A percentile compares a stretch with the other conserved stretches of the same genome.
Evolutionary conservation across 1,140 invertebrate species (phyloP).

Genomic region (Cydia splendana): DNA sequence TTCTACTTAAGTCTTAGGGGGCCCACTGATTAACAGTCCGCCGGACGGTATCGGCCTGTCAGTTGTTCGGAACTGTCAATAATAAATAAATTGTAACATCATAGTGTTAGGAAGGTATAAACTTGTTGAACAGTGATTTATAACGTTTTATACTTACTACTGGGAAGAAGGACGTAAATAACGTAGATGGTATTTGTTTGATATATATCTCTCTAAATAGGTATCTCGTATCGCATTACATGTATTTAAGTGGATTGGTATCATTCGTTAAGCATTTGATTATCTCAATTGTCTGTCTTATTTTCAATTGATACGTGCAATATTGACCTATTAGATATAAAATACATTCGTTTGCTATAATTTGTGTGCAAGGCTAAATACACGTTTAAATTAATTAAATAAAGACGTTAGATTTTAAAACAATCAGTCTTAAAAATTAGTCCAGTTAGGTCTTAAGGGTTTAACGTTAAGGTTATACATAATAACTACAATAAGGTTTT

Average conservation of each 20-base stretch:
- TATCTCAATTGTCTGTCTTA: not conserved
- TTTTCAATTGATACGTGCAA: not conserved
- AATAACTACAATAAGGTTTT: not conserved
- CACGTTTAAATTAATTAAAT: not conserved
- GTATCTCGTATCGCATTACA: not conserved
- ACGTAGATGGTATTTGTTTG: too few species aligned
- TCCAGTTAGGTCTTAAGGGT: not conserved
- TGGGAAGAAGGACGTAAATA: too few species aligned
- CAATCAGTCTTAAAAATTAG: not conserved
- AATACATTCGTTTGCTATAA: not conserved
- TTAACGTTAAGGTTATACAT: not conserved
- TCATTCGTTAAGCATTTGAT: not conserved
- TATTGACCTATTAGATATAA: not conserved
- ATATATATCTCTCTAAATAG: too few species aligned
- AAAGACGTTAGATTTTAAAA: not conserved
- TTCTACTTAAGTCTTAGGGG: too few species aligned
- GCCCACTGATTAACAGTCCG: too few species aligned
- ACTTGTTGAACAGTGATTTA: too few species aligned
- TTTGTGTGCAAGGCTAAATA: not conserved
- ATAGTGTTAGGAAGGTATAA: too few species aligned
- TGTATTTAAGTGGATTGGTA: not conserved
- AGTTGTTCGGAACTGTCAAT: too few species aligned
- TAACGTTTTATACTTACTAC: too few species aligned
- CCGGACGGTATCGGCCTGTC: too few species aligned
- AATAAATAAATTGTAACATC: too few species aligned